A percentile compares a stretch with the other conserved stretches of the same genome.
Evolutionary conservation across 2,113 vertebrate genomes (phyloP).

Genomic region (Hucho hucho): DNA sequence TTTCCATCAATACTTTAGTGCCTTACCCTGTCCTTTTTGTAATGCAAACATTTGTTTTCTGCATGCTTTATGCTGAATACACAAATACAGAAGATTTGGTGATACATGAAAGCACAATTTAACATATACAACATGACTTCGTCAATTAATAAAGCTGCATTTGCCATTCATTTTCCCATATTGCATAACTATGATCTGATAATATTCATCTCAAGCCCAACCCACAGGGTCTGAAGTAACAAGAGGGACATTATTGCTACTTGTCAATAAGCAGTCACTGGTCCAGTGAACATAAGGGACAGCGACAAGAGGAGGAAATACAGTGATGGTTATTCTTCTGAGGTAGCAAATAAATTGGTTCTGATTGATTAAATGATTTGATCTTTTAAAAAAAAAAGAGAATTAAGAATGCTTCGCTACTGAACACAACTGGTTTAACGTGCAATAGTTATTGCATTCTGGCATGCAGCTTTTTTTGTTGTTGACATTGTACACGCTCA

Average conservation of each 20-base stretch:
- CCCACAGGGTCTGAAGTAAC: constrained; percentile 26
- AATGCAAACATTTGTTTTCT: constrained; percentile 22
- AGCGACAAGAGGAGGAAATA: constrained; percentile 4
- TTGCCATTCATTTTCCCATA: constrained; percentile 63
- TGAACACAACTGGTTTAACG: neutral
- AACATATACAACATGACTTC: constrained; percentile 3
- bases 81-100: neutral
- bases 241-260: constrained; percentile 5
- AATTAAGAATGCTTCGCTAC: neutral
- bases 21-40: neutral
- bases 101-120: constrained; percentile 25
- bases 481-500: neutral
- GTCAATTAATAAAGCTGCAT: constrained; percentile 48
- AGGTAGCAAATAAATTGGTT: constrained; percentile 39
- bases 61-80: constrained; percentile 30
- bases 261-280: neutral
- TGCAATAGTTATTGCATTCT: constrained; percentile 4
- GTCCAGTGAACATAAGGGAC: neutral
- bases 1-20: neutral
- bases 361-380: neutral
- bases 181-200: constrained; percentile 67
- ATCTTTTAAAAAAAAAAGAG: neutral
- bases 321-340: constrained; percentile 26
- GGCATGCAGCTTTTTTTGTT: constrained; percentile 29
- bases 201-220: constrained; percentile 33